A percentile compares a stretch with the other conserved stretches of the same genome.
phyloP scores from a whole-genome alignment of 1,140 invertebrate species.

The Sitophilus oryzae region DNA sequence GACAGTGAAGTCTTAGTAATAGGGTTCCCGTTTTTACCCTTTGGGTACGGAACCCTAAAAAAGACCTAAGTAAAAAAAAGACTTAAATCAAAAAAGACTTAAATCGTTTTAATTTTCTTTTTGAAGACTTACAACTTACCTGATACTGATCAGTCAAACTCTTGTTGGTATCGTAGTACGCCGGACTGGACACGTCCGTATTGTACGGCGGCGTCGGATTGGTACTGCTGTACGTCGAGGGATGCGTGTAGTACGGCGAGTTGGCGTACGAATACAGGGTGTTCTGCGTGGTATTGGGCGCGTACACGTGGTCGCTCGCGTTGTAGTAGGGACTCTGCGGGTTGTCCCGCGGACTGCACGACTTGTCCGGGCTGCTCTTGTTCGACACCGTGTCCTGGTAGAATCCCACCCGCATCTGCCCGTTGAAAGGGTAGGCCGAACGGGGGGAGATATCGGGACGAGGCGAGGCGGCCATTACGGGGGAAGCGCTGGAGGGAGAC shows the following conservation, averaged over 20 bases:
- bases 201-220: conserved; percentile 36
- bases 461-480: conserved; percentile 49
- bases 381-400: conserved; percentile 70
- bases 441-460: conserved; percentile 53
- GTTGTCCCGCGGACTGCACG: conserved; percentile 58
- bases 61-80: too few relatives aligned
- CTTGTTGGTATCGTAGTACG: conserved; percentile 38
- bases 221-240: conserved; percentile 37
- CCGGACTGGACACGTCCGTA: conserved; percentile 21
- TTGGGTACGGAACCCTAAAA: too few relatives aligned
- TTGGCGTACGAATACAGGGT: conserved; percentile 35
- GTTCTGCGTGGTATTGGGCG: conserved; percentile 38
- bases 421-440: conserved; percentile 59
- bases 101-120: neutral
- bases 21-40: too few relatives aligned
- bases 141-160: conserved; percentile 34
- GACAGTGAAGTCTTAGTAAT: too few relatives aligned
- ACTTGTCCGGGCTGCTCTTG: conserved; percentile 66
- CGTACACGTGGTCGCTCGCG: conserved; percentile 55
- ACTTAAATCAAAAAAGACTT: neutral
- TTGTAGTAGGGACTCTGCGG: conserved; percentile 55
- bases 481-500: conserved; percentile 50
- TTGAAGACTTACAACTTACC: neutral
- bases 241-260: conserved; percentile 36
- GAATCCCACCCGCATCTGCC: conserved; percentile 67